Conservation (phyloP, 2,113 vertebrate species). For the Osmerus mordax region DNA sequence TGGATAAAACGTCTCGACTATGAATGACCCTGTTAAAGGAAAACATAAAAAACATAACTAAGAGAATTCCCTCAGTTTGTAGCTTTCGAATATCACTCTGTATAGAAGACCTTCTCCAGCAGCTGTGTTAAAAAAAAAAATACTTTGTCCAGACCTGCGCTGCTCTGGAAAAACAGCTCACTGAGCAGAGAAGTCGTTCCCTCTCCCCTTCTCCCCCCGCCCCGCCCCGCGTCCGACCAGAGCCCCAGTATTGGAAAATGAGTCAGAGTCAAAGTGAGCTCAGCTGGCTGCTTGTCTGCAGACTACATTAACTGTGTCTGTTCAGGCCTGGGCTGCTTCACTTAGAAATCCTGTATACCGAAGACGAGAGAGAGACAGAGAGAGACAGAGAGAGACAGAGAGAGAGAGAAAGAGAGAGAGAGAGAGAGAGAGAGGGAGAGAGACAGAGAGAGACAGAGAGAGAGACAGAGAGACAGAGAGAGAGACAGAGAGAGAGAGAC, state of each 20-base stretch:
- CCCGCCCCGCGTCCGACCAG: slow-evolving; percentile 4
- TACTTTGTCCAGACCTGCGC: slow-evolving; percentile 46
- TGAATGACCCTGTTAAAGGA: too few relatives aligned
- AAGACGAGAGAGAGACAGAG: background rate
- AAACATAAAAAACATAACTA: too few relatives aligned
- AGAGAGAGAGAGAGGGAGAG: background rate
- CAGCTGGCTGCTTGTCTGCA: slow-evolving; percentile 42
- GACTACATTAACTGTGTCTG: slow-evolving; percentile 42
- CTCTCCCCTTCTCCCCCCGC: slow-evolving; percentile 20
- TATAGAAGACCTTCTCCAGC: slow-evolving; percentile 14
- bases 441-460: background rate
- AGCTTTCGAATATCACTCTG: background rate
- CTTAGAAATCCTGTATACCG: background rate
- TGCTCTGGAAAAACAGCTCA: slow-evolving; percentile 45
- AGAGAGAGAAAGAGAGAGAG: too few relatives aligned
- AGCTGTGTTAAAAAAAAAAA: slow-evolving; percentile 29
- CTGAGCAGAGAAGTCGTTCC: slow-evolving; percentile 25
- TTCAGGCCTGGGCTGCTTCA: slow-evolving; percentile 1
- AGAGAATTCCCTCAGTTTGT: too few relatives aligned
- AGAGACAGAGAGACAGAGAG: background rate
- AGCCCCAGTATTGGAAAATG: slow-evolving; percentile 45
- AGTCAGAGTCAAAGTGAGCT: slow-evolving; percentile 38
- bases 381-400: background rate
- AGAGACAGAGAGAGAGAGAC: too few relatives aligned
- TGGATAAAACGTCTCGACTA: too few relatives aligned